These are phyloP conservation scores for Polydrusus tereticollis DNA, from an alignment of 2,888 invertebrate genomes.

Conservation along the genomic window DNA sequence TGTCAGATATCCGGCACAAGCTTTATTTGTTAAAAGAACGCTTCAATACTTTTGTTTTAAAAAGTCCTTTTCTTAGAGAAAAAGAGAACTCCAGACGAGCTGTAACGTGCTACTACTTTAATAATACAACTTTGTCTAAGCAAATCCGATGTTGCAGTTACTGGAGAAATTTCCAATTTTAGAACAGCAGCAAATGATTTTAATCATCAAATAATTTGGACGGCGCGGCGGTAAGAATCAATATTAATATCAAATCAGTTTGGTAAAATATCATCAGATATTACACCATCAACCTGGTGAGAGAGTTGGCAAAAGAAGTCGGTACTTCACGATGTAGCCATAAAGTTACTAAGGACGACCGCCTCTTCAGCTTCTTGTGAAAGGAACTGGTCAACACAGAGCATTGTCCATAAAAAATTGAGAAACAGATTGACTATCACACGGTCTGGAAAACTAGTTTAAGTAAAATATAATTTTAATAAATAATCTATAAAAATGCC, in stretches of 20 bases:
- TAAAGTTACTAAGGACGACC: slow-evolving; percentile 27
- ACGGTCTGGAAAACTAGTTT: too few species aligned
- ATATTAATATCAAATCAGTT: slow-evolving; percentile 35
- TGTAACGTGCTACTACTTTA: slow-evolving; percentile 29
- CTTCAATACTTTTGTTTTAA: slow-evolving; percentile 13
- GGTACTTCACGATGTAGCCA: slow-evolving; percentile 19
- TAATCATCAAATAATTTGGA: slow-evolving; percentile 38
- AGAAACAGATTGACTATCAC: too few species aligned
- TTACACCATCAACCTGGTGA: slow-evolving; percentile 14
- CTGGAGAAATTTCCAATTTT: slow-evolving; percentile 16
- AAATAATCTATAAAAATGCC: too few species aligned
- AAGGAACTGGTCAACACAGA: slow-evolving; percentile 13
- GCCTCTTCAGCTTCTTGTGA: slow-evolving; percentile 15
- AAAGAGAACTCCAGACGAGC: slow-evolving; percentile 31
- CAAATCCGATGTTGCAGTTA: slow-evolving; percentile 18
- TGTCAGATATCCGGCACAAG: slow-evolving; percentile 20
- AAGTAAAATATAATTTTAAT: too few species aligned
- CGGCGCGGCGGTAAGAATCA: slow-evolving; percentile 28
- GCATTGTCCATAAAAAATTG: too few species aligned
- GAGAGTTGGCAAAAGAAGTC: slow-evolving; percentile 33
- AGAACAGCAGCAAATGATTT: slow-evolving; percentile 35
- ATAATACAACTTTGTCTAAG: slow-evolving; percentile 27
- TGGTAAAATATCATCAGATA: slow-evolving; percentile 29
- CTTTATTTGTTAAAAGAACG: slow-evolving; percentile 4
- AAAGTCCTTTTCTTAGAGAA: slow-evolving; percentile 6